Evolutionary conservation across 2,797 vertebrate genomes (phyloP).

Genomic region (Hydrophis major): DNA sequence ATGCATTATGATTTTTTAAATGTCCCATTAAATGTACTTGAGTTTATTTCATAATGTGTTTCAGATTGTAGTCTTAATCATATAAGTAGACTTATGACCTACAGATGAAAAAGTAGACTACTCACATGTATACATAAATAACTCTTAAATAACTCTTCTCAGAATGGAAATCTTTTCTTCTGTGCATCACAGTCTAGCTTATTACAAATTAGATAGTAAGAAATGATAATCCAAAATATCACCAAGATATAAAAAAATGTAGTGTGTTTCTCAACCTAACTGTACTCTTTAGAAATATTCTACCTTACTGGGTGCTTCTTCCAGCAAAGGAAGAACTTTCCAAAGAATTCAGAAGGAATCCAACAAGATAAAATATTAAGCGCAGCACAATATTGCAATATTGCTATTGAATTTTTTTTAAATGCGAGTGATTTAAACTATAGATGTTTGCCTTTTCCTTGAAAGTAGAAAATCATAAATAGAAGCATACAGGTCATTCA

Average conservation of each 20-base stretch:
- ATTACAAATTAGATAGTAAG: neutral
- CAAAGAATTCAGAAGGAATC: neutral
- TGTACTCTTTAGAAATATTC: neutral
- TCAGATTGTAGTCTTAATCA: neutral
- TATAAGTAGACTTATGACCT: neutral
- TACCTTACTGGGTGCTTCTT: neutral
- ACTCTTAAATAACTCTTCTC: neutral
- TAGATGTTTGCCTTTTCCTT: neutral
- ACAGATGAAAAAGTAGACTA: neutral
- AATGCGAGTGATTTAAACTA: constrained; percentile 22
- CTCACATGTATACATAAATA: neutral
- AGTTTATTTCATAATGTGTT: neutral
- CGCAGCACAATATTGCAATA: neutral
- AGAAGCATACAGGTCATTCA: neutral
- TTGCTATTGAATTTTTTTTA: neutral
- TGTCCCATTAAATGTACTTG: neutral
- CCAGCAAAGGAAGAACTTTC: neutral
- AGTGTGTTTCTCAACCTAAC: neutral
- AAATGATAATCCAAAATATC: neutral
- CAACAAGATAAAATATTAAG: neutral
- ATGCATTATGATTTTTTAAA: neutral
- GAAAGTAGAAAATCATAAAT: constrained; percentile 27
- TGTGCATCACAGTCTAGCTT: neutral
- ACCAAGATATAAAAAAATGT: neutral
- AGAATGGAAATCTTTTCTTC: neutral